These are phyloP conservation scores for Carassius auratus DNA, from an alignment of 2,113 vertebrate genomes.

Conservation along the genomic window DNA sequence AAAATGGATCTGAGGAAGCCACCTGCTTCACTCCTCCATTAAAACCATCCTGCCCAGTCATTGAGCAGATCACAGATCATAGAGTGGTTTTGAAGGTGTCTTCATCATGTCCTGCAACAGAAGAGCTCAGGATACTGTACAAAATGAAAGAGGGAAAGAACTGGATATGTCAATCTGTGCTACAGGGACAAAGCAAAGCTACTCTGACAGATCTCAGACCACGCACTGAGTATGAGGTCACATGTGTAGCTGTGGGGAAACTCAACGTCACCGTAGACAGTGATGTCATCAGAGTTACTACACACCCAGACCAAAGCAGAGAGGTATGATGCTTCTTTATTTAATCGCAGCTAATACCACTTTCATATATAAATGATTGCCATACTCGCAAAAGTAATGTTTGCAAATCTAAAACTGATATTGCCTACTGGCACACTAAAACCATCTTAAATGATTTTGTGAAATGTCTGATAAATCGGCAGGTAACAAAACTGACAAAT, in stretches of 20 bases:
- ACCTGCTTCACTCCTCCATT: slow-evolving; percentile 44
- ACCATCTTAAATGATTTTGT: too few relatives aligned
- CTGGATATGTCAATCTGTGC: slow-evolving; percentile 20
- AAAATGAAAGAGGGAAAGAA: background rate
- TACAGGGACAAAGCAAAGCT: background rate
- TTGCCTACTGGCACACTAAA: too few relatives aligned
- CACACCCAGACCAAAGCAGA: too few relatives aligned
- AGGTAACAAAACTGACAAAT: too few relatives aligned
- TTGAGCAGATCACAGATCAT: background rate
- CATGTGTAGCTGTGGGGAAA: slow-evolving; percentile 19
- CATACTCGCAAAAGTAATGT: too few relatives aligned
- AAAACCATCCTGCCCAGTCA: background rate
- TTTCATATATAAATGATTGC: too few relatives aligned
- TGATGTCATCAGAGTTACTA: background rate
- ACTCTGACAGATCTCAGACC: slow-evolving; percentile 17
- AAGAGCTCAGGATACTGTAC: slow-evolving; percentile 18
- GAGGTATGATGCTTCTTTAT: too few relatives aligned
- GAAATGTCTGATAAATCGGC: too few relatives aligned
- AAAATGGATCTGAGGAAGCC: slow-evolving; percentile 18
- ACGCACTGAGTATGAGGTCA: slow-evolving; percentile 39
- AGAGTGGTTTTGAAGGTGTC: background rate
- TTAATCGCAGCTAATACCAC: too few relatives aligned
- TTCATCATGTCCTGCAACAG: background rate
- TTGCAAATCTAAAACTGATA: too few relatives aligned
- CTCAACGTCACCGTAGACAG: background rate